Conservation (phyloP, 2,797 vertebrate genomes). For the Pelobates cultripes region DNA sequence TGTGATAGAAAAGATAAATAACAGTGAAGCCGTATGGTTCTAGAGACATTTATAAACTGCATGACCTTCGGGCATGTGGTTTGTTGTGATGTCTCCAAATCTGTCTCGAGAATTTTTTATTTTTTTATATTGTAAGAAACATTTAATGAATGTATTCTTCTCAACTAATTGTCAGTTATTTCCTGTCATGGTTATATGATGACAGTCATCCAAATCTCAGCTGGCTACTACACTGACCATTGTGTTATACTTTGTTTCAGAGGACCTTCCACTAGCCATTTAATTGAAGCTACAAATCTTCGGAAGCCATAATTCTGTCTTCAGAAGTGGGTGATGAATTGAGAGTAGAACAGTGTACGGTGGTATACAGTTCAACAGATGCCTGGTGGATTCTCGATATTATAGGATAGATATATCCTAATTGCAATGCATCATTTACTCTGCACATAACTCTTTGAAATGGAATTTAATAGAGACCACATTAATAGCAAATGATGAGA, state of each 20-base stretch:
- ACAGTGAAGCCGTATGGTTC: too few relatives aligned
- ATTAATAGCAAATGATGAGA: constrained; percentile 23
- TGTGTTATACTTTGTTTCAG: constrained; percentile 38
- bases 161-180: too few relatives aligned
- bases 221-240: constrained; percentile 32
- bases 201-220: not conserved
- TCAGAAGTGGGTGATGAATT: constrained; percentile 40
- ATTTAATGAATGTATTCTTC: too few relatives aligned
- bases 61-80: too few relatives aligned
- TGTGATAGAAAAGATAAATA: too few relatives aligned
- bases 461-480: constrained; percentile 19
- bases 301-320: constrained; percentile 49
- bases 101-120: too few relatives aligned
- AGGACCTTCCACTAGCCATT: constrained; percentile 44
- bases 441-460: constrained; percentile 14
- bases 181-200: too few relatives aligned
- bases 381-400: constrained; percentile 26
- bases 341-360: constrained; percentile 29
- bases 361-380: constrained; percentile 36
- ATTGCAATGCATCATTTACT: constrained; percentile 38
- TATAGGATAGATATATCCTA: constrained; percentile 25
- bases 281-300: constrained; percentile 53
- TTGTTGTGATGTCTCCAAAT: too few relatives aligned
- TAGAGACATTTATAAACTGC: too few relatives aligned
- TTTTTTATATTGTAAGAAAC: too few relatives aligned